phyloP scores from a whole-genome alignment of 2,797 vertebrate species.

The Xenopus petersii region DNA sequence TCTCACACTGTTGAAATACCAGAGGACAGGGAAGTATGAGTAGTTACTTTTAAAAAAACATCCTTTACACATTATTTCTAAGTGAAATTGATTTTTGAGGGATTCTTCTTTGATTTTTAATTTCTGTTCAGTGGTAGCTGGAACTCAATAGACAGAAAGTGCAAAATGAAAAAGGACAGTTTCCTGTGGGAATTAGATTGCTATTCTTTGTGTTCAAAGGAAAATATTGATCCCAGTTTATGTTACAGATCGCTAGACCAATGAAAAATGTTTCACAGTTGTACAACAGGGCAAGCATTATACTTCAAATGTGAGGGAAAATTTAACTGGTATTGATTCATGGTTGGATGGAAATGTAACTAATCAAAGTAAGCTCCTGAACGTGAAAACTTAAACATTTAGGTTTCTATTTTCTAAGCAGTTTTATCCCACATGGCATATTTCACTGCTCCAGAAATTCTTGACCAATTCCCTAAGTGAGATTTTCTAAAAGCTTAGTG shows the following conservation, averaged over 20 bases:
- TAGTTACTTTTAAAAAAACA: slow-evolving; percentile 34
- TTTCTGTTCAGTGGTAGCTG: slow-evolving; percentile 32
- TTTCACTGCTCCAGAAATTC: background rate
- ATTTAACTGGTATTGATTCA: slow-evolving; percentile 41
- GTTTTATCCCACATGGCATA: background rate
- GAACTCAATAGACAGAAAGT: slow-evolving; percentile 25
- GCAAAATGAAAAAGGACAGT: slow-evolving; percentile 38
- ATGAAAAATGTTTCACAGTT: slow-evolving; percentile 38
- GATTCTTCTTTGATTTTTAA: slow-evolving; percentile 42
- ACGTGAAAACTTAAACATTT: background rate
- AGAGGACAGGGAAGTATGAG: slow-evolving; percentile 6
- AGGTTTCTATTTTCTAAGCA: slow-evolving; percentile 4
- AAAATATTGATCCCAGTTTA: slow-evolving; percentile 39
- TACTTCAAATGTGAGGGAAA: slow-evolving; percentile 29
- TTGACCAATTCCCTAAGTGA: background rate
- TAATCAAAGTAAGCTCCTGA: slow-evolving; percentile 15
- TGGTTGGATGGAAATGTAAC: slow-evolving; percentile 23
- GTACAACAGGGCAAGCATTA: slow-evolving; percentile 30
- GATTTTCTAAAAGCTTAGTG: background rate
- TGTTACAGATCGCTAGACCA: slow-evolving; percentile 29
- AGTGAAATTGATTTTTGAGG: slow-evolving; percentile 38
- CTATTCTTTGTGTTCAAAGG: slow-evolving; percentile 32
- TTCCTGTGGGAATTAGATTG: slow-evolving; percentile 38
- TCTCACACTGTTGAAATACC: slow-evolving; percentile 17
- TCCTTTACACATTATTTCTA: slow-evolving; percentile 43